Evolutionary conservation across 2,888 invertebrate genomes (phyloP).

Genomic region (Pasiphila rectangulata): DNA sequence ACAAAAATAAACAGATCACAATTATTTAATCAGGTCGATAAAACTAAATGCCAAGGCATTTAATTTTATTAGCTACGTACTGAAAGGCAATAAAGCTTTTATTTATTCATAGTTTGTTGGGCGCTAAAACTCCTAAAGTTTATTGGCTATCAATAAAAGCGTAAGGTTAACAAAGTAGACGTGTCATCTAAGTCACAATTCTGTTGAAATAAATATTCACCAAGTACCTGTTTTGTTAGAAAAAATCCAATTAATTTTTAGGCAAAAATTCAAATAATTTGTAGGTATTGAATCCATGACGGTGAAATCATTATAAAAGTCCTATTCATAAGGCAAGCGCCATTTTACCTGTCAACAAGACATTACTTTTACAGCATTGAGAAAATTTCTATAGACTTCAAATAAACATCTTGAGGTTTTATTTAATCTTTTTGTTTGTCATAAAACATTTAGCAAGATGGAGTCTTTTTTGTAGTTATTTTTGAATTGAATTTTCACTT

Average conservation of each 20-base stretch:
- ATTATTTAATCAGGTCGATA: constrained; percentile 9
- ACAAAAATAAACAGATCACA: neutral
- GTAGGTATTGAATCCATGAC: neutral
- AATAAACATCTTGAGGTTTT: constrained; percentile 3
- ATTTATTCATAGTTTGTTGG: neutral
- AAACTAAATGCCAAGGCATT: constrained; percentile 13
- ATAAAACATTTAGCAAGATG: constrained; percentile 3
- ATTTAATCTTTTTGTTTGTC: constrained; percentile 4
- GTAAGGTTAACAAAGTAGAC: no score
- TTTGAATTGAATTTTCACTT: constrained; percentile 6
- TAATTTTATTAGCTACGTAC: constrained; percentile 18
- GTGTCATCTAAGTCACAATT: no score
- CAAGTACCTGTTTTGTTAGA: no score
- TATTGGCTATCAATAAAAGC: neutral
- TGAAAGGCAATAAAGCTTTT: constrained; percentile 7
- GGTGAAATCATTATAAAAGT: neutral
- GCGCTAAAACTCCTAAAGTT: neutral
- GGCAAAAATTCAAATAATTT: neutral
- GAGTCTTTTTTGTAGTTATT: neutral
- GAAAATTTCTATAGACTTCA: neutral
- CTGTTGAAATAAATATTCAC: no score
- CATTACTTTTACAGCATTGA: constrained; percentile 2
- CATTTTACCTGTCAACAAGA: neutral
- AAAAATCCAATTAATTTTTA: no score
- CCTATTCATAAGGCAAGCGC: no score